A percentile compares a stretch with the other conserved stretches of the same genome.
phyloP scores from a whole-genome alignment of 1,140 invertebrate genomes.

The Paraescarpia echinospica region DNA sequence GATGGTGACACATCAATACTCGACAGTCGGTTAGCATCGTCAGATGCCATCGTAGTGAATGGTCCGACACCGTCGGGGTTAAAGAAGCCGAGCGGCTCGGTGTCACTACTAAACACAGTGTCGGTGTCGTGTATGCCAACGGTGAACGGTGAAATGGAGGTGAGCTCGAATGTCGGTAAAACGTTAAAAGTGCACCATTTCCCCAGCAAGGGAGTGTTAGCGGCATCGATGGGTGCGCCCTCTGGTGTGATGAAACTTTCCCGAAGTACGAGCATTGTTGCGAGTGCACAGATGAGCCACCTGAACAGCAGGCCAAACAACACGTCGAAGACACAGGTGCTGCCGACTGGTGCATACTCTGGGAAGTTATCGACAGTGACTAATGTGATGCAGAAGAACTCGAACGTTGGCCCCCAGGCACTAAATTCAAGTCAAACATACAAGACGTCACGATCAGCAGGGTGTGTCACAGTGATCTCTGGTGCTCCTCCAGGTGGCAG shows the following conservation, averaged over 20 bases:
- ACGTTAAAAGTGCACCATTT: neutral
- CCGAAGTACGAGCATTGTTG: neutral
- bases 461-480: neutral
- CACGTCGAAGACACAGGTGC: neutral
- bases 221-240: neutral
- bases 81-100: neutral
- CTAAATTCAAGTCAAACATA: neutral
- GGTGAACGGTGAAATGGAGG: neutral
- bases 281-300: neutral
- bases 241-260: neutral
- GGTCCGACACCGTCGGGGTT: neutral
- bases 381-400: neutral
- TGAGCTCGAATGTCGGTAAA: neutral
- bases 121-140: neutral
- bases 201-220: neutral
- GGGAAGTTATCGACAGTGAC: neutral
- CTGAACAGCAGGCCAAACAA: neutral
- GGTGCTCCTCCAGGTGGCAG: constrained; percentile 6
- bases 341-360: neutral
- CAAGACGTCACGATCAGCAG: neutral
- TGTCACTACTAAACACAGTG: neutral
- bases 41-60: neutral
- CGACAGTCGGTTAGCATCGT: neutral
- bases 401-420: neutral
- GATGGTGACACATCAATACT: neutral